Conservation (phyloP, 2,888 invertebrate species). For the Charanyca ferruginea region DNA sequence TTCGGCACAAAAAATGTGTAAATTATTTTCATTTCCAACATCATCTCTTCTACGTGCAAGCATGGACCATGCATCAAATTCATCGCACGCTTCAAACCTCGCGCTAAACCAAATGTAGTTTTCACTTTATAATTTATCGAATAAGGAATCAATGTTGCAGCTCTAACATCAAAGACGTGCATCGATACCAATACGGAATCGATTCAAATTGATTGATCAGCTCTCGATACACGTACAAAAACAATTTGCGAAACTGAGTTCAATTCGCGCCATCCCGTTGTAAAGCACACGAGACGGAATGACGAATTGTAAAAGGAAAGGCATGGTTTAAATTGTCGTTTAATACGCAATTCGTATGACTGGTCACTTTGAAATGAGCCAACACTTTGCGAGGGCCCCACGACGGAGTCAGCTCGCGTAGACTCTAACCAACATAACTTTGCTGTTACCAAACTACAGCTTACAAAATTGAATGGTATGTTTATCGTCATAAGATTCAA, state of each 20-base stretch:
- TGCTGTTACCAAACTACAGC: conserved; percentile 25
- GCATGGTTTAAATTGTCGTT: conserved; percentile 78
- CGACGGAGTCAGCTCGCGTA: conserved; percentile 81
- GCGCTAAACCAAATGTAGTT: conserved; percentile 37
- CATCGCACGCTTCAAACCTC: conserved; percentile 39
- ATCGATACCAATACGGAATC: conserved; percentile 66
- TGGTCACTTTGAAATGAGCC: conserved; percentile 79
- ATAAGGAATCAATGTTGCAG: conserved; percentile 52
- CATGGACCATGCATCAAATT: conserved; percentile 33
- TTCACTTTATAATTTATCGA: conserved; percentile 60
- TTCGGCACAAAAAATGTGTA: background rate
- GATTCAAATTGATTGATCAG: conserved; percentile 70
- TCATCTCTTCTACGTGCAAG: conserved; percentile 18
- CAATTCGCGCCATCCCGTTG: conserved; percentile 84
- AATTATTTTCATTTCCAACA: conserved; percentile 5
- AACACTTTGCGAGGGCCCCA: conserved; percentile 78
- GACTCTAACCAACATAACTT: conserved; percentile 64
- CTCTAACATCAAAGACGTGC: conserved; percentile 51
- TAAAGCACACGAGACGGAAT: conserved; percentile 82
- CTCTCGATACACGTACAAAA: conserved; percentile 75
- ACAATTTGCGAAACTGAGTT: conserved; percentile 83
- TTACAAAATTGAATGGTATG: conserved; percentile 47
- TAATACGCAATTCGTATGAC: conserved; percentile 86
- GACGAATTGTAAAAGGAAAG: conserved; percentile 88
- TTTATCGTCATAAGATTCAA: conserved; percentile 37